A percentile compares a stretch with the other conserved stretches of the same genome.
phyloP scores from a whole-genome alignment of 2,888 invertebrate species.

The Acrobasis suavella region DNA sequence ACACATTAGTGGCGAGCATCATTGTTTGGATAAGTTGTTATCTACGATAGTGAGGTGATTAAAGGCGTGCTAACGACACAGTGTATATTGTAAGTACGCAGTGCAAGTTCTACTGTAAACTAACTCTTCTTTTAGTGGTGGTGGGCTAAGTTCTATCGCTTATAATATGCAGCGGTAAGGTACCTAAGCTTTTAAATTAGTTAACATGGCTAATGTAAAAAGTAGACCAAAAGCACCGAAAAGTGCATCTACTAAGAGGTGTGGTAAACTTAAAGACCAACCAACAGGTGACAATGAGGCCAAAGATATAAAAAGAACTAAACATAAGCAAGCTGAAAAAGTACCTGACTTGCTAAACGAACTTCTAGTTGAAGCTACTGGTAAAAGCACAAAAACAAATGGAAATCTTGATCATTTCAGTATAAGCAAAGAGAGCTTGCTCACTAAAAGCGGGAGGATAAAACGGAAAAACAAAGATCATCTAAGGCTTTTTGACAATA shows the following conservation, averaged over 20 bases:
- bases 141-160: constrained; percentile 61
- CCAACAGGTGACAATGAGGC: constrained; percentile 51
- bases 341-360: constrained; percentile 15
- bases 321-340: constrained; percentile 23
- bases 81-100: constrained; percentile 72
- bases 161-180: constrained; percentile 37
- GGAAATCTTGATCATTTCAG: constrained; percentile 1
- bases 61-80: constrained; percentile 69
- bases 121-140: constrained; percentile 53
- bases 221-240: constrained; percentile 62
- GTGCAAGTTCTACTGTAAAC: constrained; percentile 49
- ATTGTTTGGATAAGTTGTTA: constrained; percentile 76
- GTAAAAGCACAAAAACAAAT: not conserved
- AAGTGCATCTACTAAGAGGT: constrained; percentile 47
- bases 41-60: constrained; percentile 71
- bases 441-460: constrained; percentile 48
- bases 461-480: constrained; percentile 49
- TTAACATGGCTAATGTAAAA: constrained; percentile 68
- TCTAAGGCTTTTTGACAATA: constrained; percentile 56
- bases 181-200: constrained; percentile 57
- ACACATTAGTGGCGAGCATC: constrained; percentile 70
- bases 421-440: constrained; percentile 28
- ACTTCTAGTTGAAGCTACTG: not conserved
- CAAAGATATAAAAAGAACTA: constrained; percentile 36
- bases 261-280: constrained; percentile 55